phyloP scores from a whole-genome alignment of 2,113 vertebrate genomes.

The Carlito syrichta region DNA sequence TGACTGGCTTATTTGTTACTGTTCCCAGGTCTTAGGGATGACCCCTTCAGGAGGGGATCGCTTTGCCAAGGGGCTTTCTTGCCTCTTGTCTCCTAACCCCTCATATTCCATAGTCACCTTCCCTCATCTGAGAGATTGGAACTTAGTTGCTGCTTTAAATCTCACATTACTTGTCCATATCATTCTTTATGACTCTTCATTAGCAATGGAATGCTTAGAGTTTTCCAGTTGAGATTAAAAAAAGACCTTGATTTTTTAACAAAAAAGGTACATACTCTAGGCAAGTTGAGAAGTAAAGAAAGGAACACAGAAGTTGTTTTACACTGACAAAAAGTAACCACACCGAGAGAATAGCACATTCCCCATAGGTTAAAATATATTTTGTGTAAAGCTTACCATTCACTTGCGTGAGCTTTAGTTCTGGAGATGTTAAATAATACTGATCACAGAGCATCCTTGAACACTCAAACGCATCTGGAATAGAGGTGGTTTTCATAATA shows the following conservation, averaged over 20 bases:
- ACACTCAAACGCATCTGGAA: conserved; percentile 93
- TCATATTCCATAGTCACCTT: not conserved
- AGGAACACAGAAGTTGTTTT: not conserved
- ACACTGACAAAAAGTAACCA: not conserved
- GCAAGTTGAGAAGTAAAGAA: not conserved
- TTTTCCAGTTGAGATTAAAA: not conserved
- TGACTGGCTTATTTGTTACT: not conserved
- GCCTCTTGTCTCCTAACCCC: not conserved
- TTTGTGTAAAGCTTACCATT: conserved; percentile 86
- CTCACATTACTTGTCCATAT: not conserved
- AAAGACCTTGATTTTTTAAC: not conserved
- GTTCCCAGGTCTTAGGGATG: not conserved
- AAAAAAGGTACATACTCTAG: not conserved
- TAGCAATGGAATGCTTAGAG: not conserved
- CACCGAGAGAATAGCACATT: not conserved
- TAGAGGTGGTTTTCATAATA: not conserved
- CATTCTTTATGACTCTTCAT: not conserved
- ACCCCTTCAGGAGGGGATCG: not conserved
- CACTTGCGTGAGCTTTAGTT: conserved; percentile 91
- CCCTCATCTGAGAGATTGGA: not conserved
- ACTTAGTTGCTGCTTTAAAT: not conserved
- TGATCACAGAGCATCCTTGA: conserved; percentile 97
- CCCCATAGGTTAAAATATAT: not conserved
- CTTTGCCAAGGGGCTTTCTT: not conserved
- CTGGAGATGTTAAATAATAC: conserved; percentile 96